phyloP scores from a whole-genome alignment of 1,140 invertebrate species.

The Macrocentrus cingulum region DNA sequence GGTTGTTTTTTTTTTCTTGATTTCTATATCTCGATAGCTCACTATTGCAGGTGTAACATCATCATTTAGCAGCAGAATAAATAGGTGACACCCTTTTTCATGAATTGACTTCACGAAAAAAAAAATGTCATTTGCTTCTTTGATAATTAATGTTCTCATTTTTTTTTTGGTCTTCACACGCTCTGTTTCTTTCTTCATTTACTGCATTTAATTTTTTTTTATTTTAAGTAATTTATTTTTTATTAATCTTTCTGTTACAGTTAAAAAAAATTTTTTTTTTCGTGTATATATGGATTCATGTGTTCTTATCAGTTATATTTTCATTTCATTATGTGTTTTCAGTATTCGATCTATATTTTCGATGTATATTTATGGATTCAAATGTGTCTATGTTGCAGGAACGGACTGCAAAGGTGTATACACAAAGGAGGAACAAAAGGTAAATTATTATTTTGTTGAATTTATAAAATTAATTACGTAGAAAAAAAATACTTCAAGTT shows the following conservation, averaged over 20 bases:
- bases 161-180: no score
- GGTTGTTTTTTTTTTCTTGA: not conserved
- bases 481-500: no score
- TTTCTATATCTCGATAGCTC: not conserved
- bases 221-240: no score
- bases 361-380: not conserved
- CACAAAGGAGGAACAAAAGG: constrained; percentile 52
- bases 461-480: no score
- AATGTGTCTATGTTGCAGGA: constrained; percentile 42
- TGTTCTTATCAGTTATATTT: no score
- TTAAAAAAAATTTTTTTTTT: no score
- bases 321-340: not conserved
- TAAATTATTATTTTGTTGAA: constrained; percentile 27
- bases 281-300: no score
- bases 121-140: no score
- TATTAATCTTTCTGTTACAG: no score
- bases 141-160: no score
- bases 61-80: not conserved
- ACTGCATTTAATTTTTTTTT: no score
- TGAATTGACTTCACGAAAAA: not conserved
- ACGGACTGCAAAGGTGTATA: constrained; percentile 43
- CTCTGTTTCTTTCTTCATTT: no score
- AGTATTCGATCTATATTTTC: not conserved
- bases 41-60: constrained; percentile 4
- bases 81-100: constrained; percentile 1